Base-by-base conservation (phyloP, 2,797 vertebrate species). In the Acanthiza pusilla region DNA sequence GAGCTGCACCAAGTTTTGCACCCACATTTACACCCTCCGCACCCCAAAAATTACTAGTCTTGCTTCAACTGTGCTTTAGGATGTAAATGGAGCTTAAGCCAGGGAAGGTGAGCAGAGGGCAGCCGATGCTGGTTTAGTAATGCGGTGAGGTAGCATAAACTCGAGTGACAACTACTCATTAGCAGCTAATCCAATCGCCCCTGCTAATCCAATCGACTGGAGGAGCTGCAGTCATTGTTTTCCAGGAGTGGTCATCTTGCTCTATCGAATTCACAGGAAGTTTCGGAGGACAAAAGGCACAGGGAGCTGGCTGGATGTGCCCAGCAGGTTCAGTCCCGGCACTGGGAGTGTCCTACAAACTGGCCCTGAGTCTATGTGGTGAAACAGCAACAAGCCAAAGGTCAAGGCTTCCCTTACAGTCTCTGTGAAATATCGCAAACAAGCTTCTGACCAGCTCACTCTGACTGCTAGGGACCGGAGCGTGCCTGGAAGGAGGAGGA, bases 131-230 rank as follows among this genome's bases (percentile, higher is more conserved):
- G 50, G n/a, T 1, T 88, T 38, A 66, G 55, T 32, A 62, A 75
- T 13, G 10, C 3, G 0, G 66, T 7, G 79, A 81, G 58, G 62
- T 57, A 78, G 53, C 89, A 73, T 65, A 58, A 86, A 12, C 53
- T 85, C 32, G 18, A 93, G 80, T 89, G 91, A 79, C 90, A 95
- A 77, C 72, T 83, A 55, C 90, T 96, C 74, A 94, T 95, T 90
- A 95, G 67, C 85, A 70, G 48, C 74, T 95, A 95, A 95, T 94
- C 77, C 88, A 94, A 90, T 94, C 43, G 1, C n/a, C 81, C 21
- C 55, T 63, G 66, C 62, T 93, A 95, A 93, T 89, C 88, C 92
- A 95, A 87, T 95, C 77, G 80, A 45, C 26, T 67, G 21, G 36
- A 70, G 53, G 29, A 57, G 58, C 80, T 70, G 51, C 23, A 95